Evolutionary conservation across 2,888 invertebrate genomes (phyloP), one percentile per base, ranked within the genome.

Genomic region (Sesia apiformis): DNA sequence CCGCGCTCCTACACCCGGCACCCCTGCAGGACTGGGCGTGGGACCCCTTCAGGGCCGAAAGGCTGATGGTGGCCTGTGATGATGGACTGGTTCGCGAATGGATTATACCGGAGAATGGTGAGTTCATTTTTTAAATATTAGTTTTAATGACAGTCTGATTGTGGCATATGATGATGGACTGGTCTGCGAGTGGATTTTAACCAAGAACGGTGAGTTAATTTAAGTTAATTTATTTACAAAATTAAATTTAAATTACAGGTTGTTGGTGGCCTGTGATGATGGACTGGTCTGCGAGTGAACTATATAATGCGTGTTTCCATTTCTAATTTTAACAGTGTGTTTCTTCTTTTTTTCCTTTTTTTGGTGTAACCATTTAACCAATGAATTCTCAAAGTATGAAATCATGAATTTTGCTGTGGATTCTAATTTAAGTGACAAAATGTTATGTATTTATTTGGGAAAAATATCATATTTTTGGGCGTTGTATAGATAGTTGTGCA

Each of bases 11-110:
- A 57, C 97, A 98, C 81, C 95, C 97, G 54, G 94, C 94, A 64
- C 94, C 94, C 66, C 93, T 97, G 43, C 95, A 96, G 92, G 98
- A 98, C 85, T 97, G 98, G 84, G 93, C 94, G 56, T 98, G 97
- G 96, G 97, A 98, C 90, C 98, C 98, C 1, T 98, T 98, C 82
- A 91, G 96, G 78, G 91, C 93, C 63, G 90, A 91, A 53, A 90
- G 95, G 53, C 90, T 98, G 58, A 94, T 96, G 49, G 96, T 97
- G 49, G 97, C 95, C 40, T 97, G 97, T 70, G 98, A 98, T 69
- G 97, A 97, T 78, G 98, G 97, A 1, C 91, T 91, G 60, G 92
- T 97, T 39, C 91, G 94, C 59, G 84, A 96, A 58, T 97, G 97
- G 97, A 90, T 91, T 59, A 92, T 97, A 60, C 95, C 95, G 0